Percentiles rank a stretch among this genome's conserved stretches.
These are phyloP conservation scores for Cossypha heuglini DNA, from an alignment of 2,797 vertebrate genomes.

Conservation along the genomic window DNA sequence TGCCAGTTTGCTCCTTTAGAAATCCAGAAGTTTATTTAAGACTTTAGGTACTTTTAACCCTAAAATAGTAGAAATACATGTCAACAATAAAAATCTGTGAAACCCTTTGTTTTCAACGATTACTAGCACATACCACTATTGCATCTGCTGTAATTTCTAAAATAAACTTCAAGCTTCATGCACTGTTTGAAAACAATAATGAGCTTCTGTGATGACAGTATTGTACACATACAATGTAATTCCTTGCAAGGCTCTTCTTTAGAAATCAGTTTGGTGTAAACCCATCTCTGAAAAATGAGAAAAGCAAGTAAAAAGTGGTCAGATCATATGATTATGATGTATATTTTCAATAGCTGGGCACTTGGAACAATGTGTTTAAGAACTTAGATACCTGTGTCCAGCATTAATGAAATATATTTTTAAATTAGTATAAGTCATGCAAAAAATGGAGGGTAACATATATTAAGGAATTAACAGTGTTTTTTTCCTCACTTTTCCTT, in stretches of 20 bases:
- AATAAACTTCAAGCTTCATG: not conserved
- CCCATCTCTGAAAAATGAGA: not conserved
- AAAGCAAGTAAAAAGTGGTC: not conserved
- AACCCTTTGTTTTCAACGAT: not conserved
- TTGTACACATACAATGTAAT: not conserved
- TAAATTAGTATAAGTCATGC: not conserved
- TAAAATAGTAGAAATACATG: not conserved
- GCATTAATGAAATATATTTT: not conserved
- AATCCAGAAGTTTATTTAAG: not conserved
- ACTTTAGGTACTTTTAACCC: not conserved
- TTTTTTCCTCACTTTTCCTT: not conserved
- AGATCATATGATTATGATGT: not conserved
- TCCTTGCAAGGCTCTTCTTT: not conserved
- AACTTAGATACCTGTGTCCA: not conserved
- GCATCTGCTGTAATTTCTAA: not conserved
- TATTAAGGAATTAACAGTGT: not conserved
- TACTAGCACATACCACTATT: not conserved
- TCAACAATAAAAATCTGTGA: not conserved
- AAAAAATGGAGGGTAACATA: not conserved
- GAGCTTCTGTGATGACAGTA: not conserved
- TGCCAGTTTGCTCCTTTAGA: not conserved
- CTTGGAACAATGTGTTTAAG: not conserved
- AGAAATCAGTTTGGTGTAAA: not conserved
- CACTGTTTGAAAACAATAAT: not conserved
- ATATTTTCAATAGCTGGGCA: not conserved